Conservation (phyloP, 2,888 invertebrate genomes). For the Leucania comma region DNA sequence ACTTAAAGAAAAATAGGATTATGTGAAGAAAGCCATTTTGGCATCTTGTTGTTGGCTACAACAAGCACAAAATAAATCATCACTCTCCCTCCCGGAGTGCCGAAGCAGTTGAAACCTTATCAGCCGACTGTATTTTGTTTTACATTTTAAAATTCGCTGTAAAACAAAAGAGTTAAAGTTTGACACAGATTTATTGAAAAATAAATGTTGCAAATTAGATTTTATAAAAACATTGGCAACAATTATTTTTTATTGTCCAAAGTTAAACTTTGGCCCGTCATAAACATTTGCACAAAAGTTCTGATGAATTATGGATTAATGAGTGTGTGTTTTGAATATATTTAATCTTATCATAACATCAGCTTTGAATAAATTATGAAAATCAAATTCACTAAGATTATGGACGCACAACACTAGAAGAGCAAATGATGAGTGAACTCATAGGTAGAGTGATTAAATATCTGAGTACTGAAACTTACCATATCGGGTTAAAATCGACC, state of each 20-base stretch:
- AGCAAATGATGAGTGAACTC: not conserved
- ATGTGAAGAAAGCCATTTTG: no score
- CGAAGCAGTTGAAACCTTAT: conserved; percentile 19
- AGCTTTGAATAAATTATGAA: not conserved
- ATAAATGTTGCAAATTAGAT: conserved; percentile 13
- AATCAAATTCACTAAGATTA: not conserved
- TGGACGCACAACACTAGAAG: not conserved
- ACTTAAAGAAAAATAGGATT: no score
- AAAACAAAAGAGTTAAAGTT: conserved; percentile 22
- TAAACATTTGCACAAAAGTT: conserved; percentile 13
- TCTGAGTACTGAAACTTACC: not conserved
- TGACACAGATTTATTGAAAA: conserved; percentile 22
- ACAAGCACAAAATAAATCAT: conserved; percentile 18
- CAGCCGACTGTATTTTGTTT: conserved; percentile 33
- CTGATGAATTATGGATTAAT: conserved; percentile 9
- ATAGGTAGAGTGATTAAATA: not conserved
- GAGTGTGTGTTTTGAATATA: conserved; percentile 3
- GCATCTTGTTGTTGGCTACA: no score
- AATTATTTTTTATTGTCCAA: conserved; percentile 14
- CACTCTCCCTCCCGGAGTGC: conserved; percentile 5
- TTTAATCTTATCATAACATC: not conserved
- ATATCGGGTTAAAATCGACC: no score
- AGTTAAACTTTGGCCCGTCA: conserved; percentile 33
- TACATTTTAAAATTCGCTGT: conserved; percentile 30
- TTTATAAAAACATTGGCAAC: conserved; percentile 11